Base-by-base conservation (phyloP, 2,888 invertebrate genomes). In the Celastrina argiolus region DNA sequence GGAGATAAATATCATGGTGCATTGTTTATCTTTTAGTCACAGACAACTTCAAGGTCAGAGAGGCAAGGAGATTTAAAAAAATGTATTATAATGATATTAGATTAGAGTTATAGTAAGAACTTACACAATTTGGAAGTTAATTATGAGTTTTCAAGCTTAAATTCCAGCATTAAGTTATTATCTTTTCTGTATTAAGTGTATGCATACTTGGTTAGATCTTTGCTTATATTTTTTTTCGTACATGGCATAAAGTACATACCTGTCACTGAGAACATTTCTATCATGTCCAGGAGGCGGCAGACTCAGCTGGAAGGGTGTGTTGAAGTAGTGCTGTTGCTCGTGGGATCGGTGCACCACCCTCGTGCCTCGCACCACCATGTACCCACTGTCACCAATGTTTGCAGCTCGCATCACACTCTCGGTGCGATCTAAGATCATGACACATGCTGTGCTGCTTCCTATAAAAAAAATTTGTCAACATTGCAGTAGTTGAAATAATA, bases 321-420 rank as follows among this genome's bases (percentile, higher is more conserved):
- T 99, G 88, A 99, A 99, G 90, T 99, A 99, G 87, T 99, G 99
- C 79, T 98, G 98, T 81, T 99, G 99, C 83, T 99, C 99, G 78
- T 97, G 96, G 4, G 98, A 98, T 70, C 97, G 94, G 82, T 98
- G 97, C 31, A 99, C 95, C 22, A 99, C 94, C 75, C 95, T 93
- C 22, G 97, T 98, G 64, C 94, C 93, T 26, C 98, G 93, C 67
- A 98, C 96, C 65, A 99, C 96, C 92, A 99, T 95, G 87, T 97
- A 99, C 14, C 99, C 99, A 81, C 98, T 98, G 91, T 99, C 99
- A n/a, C 99, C 99, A 74, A 99, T 97, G 90, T 99, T 99, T 65
- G 99, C 99, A 14, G 99, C 97, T 78, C 98, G 97, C 81, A 99
- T 94, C 73, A 95, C 96, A 81, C 95, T 95, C 76, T 96, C 97